Conservation (phyloP, 2,888 invertebrate species). For the Syrista parreyssii region DNA sequence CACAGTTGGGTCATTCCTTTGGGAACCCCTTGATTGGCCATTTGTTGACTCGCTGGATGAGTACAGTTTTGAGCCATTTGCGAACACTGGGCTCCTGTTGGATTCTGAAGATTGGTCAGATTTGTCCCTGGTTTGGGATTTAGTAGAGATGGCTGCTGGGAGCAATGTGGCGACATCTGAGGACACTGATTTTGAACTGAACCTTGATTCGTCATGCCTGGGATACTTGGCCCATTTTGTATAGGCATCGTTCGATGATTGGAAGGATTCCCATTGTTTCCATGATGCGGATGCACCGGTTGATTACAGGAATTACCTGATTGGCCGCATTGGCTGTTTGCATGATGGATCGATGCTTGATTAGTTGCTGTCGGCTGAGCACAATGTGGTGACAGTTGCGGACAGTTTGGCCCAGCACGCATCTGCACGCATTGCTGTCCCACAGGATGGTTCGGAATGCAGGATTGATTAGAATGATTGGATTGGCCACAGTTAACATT, state of each 20-base stretch:
- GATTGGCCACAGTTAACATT: slow-evolving; percentile 40
- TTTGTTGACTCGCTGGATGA: slow-evolving; percentile 30
- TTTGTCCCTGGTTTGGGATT: slow-evolving; percentile 21
- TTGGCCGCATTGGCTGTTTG: slow-evolving; percentile 40
- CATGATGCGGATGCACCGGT: slow-evolving; percentile 62
- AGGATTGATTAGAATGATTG: slow-evolving; percentile 31
- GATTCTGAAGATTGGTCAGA: slow-evolving; percentile 15
- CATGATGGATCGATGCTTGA: slow-evolving; percentile 56
- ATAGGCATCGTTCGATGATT: slow-evolving; percentile 34
- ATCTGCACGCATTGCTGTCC: slow-evolving; percentile 37
- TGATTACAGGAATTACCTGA: slow-evolving; percentile 51
- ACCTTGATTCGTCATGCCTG: slow-evolving; percentile 67
- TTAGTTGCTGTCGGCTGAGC: slow-evolving; percentile 66
- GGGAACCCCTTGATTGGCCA: slow-evolving; percentile 13
- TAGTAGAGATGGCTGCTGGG: slow-evolving; percentile 33
- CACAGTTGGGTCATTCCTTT: slow-evolving; percentile 51
- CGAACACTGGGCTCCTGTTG: slow-evolving; percentile 35
- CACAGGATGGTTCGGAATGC: slow-evolving; percentile 36
- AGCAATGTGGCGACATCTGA: slow-evolving; percentile 48
- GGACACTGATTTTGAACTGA: slow-evolving; percentile 67
- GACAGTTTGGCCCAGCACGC: slow-evolving; percentile 44
- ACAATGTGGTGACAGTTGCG: slow-evolving; percentile 55
- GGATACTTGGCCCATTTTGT: slow-evolving; percentile 31
- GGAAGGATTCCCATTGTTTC: slow-evolving; percentile 30
- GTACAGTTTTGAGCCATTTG: slow-evolving; percentile 39